Conservation (phyloP, 2,888 invertebrate genomes). For the Mesoligia furuncula region DNA sequence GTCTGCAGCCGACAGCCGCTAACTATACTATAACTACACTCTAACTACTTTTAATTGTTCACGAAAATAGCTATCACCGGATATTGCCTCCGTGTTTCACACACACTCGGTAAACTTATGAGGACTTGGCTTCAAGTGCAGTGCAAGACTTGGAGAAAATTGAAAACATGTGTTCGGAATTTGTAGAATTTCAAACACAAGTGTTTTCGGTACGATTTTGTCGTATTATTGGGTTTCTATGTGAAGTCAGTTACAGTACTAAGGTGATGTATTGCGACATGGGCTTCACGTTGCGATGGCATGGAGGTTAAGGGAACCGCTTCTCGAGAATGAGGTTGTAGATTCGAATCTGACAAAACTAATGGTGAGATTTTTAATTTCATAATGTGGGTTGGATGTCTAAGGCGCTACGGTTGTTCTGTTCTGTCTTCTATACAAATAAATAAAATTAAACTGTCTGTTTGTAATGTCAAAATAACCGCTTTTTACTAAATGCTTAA, state of each 20-base stretch:
- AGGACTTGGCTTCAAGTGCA: conserved; percentile 38
- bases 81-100: conserved; percentile 59
- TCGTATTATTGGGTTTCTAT: background rate
- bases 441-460: too few species aligned
- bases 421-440: too few species aligned
- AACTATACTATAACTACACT: conserved; percentile 12
- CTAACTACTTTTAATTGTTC: conserved; percentile 70
- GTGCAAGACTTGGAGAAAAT: conserved; percentile 14
- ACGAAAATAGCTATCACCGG: conserved; percentile 50
- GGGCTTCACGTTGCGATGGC: background rate
- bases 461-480: too few species aligned
- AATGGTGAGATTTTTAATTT: background rate
- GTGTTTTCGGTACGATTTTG: background rate
- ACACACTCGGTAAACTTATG: conserved; percentile 27
- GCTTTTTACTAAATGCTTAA: too few species aligned
- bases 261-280: background rate
- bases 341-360: background rate
- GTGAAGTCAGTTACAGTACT: background rate
- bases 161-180: conserved; percentile 24
- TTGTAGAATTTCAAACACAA: background rate
- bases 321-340: background rate
- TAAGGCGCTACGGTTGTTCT: background rate
- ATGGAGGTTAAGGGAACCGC: background rate
- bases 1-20: conserved; percentile 60
- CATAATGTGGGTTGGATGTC: background rate